Base-by-base conservation (phyloP, 2,888 invertebrate genomes). In the Cybosia mesomella region DNA sequence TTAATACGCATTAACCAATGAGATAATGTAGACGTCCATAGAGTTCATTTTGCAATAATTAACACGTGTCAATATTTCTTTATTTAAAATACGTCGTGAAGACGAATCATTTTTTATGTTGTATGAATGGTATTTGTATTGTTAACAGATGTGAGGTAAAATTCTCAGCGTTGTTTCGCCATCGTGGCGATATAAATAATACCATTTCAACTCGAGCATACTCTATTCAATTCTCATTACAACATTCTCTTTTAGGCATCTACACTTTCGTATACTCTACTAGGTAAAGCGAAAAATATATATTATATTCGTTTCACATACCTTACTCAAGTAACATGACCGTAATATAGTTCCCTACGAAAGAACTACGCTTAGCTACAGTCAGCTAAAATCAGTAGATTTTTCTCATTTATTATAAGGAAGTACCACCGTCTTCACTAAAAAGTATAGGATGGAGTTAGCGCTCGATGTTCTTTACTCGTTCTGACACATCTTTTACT, bases 371-470 rank as follows among this genome's bases (percentile, higher is more conserved):
- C 24, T 57, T 24, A 57, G 55, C 55, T 9, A 21, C 53, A 10
- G n/a, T n/a, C n/a, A n/a, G n/a, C n/a, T n/a, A n/a, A n/a, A n/a
- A n/a, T n/a, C n/a, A n/a, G n/a, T n/a, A n/a, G n/a, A n/a, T n/a
- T n/a, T 24, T 58, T 28, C 36, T 59, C 58, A 59, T 59, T 59
- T 59, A 36, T 34, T 61, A 43, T 61, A 49, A 61, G 60, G 22
- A 24, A 36, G 22, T 9, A 34, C 10, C 15, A 18, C 49, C 43
- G 60, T 61, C 43, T 61, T 59, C 22, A 34, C 34, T 59, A 59
- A 58, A 43, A 61, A 49, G 43, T 43, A 22, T 28, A 24, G 24
- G 43, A 22, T 43, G 39, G 43, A 60, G 43, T 24, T 28, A 28
- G 24, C 49, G 43, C 24, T 22, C 59, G 36, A 13, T 59, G 49